A percentile compares a stretch with the other conserved stretches of the same genome.
These are phyloP conservation scores for Lasius platythorax DNA, from an alignment of 2,888 invertebrate species.

Conservation along the genomic window DNA sequence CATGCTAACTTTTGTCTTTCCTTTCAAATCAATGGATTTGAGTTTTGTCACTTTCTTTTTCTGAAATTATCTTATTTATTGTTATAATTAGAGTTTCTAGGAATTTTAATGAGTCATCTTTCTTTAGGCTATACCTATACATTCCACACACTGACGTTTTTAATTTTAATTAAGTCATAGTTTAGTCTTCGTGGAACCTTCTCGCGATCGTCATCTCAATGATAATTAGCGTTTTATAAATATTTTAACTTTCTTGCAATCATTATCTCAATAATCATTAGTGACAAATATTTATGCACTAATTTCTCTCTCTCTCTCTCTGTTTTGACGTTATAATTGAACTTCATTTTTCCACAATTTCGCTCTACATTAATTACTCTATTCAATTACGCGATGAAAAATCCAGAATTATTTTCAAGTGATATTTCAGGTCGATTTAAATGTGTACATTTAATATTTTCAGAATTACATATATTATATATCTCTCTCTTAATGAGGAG, in stretches of 20 bases:
- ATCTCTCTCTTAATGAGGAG: not conserved
- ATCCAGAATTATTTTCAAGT: not conserved
- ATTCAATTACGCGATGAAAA: constrained; percentile 2
- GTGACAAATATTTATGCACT: not conserved
- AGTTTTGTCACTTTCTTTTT: not conserved
- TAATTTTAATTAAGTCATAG: not conserved
- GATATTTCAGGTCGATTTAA: not conserved
- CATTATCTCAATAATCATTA: not conserved
- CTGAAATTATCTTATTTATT: not conserved
- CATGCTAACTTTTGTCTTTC: not conserved
- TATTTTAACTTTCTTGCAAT: not conserved
- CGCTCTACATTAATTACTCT: not conserved
- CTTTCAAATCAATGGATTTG: not conserved
- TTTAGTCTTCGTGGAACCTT: not conserved
- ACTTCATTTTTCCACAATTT: not conserved
- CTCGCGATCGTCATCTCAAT: not conserved
- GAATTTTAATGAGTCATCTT: not conserved
- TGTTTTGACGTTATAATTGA: not conserved
- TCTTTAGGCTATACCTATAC: not conserved
- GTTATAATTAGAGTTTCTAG: not conserved
- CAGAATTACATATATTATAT: not conserved
- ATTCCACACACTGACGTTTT: not conserved
- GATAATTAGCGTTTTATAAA: not conserved
- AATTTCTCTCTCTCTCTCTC: not conserved
- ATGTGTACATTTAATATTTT: constrained; percentile 9